Conservation (phyloP, 2,888 invertebrate genomes). For the Scaptomyza tumidula region DNA sequence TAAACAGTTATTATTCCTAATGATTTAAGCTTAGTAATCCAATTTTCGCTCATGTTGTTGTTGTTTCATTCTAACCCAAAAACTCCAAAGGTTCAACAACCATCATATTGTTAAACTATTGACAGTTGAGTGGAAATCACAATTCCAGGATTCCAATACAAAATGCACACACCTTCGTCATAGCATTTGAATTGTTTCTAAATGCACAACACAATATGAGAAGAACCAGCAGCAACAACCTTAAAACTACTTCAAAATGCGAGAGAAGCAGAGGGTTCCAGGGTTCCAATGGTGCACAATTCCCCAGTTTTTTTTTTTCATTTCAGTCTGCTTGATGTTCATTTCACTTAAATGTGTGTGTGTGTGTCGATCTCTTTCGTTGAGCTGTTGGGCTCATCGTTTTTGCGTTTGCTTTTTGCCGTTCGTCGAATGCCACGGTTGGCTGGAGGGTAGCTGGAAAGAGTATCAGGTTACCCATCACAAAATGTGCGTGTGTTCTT, state of each 20-base stretch:
- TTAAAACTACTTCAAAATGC: slow-evolving; percentile 39
- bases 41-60: too few species aligned
- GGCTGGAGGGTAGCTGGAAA: slow-evolving; percentile 83
- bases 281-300: slow-evolving; percentile 30
- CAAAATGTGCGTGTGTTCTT: slow-evolving; percentile 82
- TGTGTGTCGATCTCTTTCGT: slow-evolving; percentile 51
- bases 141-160: slow-evolving; percentile 21
- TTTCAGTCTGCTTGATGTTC: slow-evolving; percentile 36
- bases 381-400: slow-evolving; percentile 56
- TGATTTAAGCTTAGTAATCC: too few species aligned
- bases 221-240: slow-evolving; percentile 27
- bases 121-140: slow-evolving; percentile 27
- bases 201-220: slow-evolving; percentile 9
- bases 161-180: slow-evolving; percentile 33
- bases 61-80: too few species aligned
- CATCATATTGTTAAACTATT: slow-evolving; percentile 26
- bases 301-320: not conserved
- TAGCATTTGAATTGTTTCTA: slow-evolving; percentile 24
- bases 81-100: slow-evolving; percentile 16
- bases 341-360: slow-evolving; percentile 38
- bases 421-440: slow-evolving; percentile 83
- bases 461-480: slow-evolving; percentile 79
- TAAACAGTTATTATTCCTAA: too few species aligned
- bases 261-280: slow-evolving; percentile 38
- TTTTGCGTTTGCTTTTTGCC: slow-evolving; percentile 63